Conservation (phyloP, 1,140 invertebrate genomes). For the Drosophila murphyi region DNA sequence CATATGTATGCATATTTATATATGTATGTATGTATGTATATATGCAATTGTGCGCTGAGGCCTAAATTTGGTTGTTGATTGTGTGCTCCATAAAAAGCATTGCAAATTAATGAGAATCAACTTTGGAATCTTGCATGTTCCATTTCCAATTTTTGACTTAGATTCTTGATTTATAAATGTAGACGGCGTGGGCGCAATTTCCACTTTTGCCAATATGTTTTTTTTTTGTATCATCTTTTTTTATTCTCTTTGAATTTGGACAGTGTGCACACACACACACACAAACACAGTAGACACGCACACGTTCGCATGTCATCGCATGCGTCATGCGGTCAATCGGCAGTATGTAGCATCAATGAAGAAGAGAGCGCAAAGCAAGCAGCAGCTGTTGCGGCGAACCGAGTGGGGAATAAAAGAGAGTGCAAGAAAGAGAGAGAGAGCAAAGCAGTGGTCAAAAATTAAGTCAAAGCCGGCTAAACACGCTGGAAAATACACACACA, state of each 20-base stretch:
- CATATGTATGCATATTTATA: constrained; percentile 1
- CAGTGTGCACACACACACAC: constrained; percentile 41
- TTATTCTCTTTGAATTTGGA: constrained; percentile 54
- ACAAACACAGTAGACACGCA: constrained; percentile 22
- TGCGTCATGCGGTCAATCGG: constrained; percentile 71
- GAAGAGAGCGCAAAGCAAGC: constrained; percentile 20
- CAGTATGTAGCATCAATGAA: constrained; percentile 45
- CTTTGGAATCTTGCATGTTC: constrained; percentile 40
- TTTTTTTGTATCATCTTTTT: constrained; percentile 40
- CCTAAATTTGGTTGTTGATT: constrained; percentile 71
- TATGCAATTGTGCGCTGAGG: constrained; percentile 45
- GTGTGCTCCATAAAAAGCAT: constrained; percentile 74
- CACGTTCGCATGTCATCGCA: constrained; percentile 49
- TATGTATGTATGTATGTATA: constrained; percentile 7
- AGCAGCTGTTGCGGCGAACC: constrained; percentile 31
- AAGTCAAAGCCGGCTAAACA: constrained; percentile 74
- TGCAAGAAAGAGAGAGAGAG: constrained; percentile 27
- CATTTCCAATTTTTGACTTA: constrained; percentile 41
- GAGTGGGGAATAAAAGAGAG: constrained; percentile 20
- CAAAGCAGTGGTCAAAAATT: constrained; percentile 50
- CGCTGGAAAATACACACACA: constrained; percentile 23
- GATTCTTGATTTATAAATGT: constrained; percentile 59
- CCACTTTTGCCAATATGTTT: constrained; percentile 62
- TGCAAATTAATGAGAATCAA: constrained; percentile 57
- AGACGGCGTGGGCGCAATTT: constrained; percentile 68